These are phyloP conservation scores for Oscheius sp. DNA, from an alignment of 2,888 invertebrate genomes.

Conservation along the genomic window DNA sequence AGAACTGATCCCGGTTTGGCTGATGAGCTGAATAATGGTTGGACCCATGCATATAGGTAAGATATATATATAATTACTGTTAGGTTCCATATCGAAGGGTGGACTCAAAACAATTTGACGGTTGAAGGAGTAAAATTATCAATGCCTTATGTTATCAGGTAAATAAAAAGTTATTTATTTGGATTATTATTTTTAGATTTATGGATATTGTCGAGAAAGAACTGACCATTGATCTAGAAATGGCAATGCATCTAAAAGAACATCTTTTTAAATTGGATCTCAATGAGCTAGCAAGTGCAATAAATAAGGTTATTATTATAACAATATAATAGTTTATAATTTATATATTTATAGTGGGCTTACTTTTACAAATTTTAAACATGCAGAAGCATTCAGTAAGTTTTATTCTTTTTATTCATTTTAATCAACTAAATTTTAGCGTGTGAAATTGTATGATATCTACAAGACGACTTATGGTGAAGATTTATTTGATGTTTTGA, in stretches of 20 bases:
- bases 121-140: constrained; percentile 22
- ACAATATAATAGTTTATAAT: constrained; percentile 29
- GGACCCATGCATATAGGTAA: constrained; percentile 22
- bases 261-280: neutral
- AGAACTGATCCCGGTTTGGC: neutral
- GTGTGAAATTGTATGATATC: neutral
- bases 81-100: constrained; percentile 31
- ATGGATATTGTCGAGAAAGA: constrained; percentile 22
- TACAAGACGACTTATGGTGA: constrained; percentile 4
- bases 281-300: constrained; percentile 1
- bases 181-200: constrained; percentile 33
- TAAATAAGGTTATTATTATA: constrained; percentile 22
- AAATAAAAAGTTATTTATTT: constrained; percentile 19
- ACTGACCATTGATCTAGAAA: constrained; percentile 22
- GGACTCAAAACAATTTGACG: constrained; percentile 28
- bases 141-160: constrained; percentile 22
- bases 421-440: too few species aligned
- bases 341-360: constrained; percentile 10
- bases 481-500: constrained; percentile 19
- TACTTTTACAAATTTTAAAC: constrained; percentile 19
- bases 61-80: constrained; percentile 28
- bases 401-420: constrained; percentile 16
- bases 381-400: constrained; percentile 18
- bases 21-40: constrained; percentile 3
- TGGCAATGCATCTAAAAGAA: constrained; percentile 21